Conservation (phyloP, 2,888 invertebrate genomes). For the Cabera pusaria region DNA sequence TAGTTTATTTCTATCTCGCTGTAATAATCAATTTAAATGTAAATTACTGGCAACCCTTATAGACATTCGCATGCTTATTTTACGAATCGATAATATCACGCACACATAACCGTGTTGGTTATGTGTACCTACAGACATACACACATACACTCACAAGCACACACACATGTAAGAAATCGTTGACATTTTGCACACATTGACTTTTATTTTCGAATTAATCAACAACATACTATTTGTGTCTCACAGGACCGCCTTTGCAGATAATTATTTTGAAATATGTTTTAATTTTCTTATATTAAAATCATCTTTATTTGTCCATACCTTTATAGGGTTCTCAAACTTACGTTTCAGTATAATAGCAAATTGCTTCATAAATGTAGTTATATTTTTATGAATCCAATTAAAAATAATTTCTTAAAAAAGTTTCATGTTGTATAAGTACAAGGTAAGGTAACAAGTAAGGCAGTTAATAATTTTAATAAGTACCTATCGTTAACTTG, state of each 20-base stretch:
- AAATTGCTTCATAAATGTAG: too few species aligned
- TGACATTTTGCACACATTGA: too few species aligned
- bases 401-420: too few species aligned
- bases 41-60: conserved; percentile 48
- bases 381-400: too few species aligned
- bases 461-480: too few species aligned
- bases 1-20: conserved; percentile 41
- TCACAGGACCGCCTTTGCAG: conserved; percentile 9
- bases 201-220: conserved; percentile 46
- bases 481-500: too few species aligned
- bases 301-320: conserved; percentile 54
- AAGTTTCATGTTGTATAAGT: too few species aligned
- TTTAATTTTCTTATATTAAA: conserved; percentile 46
- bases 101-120: too few species aligned
- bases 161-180: background rate
- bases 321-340: background rate
- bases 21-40: conserved; percentile 56
- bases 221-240: conserved; percentile 5
- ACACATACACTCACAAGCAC: background rate
- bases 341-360: background rate
- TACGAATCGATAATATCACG: conserved; percentile 37
- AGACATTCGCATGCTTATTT: conserved; percentile 45
- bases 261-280: conserved; percentile 44
- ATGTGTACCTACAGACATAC: too few species aligned
- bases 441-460: too few species aligned